Base-by-base conservation (phyloP, 2,888 invertebrate species). In the Drosophila mercatorum region DNA sequence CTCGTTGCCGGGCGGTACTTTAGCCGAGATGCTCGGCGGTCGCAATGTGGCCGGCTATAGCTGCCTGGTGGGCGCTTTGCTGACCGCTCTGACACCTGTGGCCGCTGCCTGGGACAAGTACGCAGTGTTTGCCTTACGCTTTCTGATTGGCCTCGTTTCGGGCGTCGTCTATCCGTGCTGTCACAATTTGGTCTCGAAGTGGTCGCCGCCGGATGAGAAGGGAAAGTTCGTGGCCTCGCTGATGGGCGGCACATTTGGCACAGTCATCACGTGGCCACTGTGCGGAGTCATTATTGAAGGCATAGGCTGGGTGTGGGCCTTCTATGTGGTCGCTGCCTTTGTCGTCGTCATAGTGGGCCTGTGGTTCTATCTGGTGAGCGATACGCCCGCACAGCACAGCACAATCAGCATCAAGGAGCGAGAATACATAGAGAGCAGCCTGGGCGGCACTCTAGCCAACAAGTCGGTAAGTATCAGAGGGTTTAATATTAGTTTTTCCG, bases 121-220 rank as follows among this genome's bases (percentile, higher is more conserved):
- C 53, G 93, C 94, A 0, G 92, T 96, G 0, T 94, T 95, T 70
- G 91, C 93, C 0, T 83, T 94, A 2, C 93, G 96, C 78, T 94
- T 96, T 80, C 81, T 94, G 0, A 93, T 95, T 40, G 96, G 96
- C 71, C 92, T 94, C 63, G 93, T 95, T 63, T 95, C 94, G 83
- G 96, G 91, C 5, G 92, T 91, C 0, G 81, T 91, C 14, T 91
- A 91, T 81, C 91, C 91, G 0, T 88, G 87, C n/a, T 91, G 91
- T 40, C 91, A 91, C 43, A 94, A 94, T 5, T 88, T 96, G 67
- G 95, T 96, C 5, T 95, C 96, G 0, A 94, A 94, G 83, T 96
- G 96, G 96, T 94, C 95, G 0, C 96, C 96, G 0, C 96, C 96
- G 2, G 94, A 94, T n/a, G 96, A 96, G 89, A 96, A 95, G 89